Evolutionary conservation across 53 echinoderm and acorn worm genomes (phyloP), one percentile per base, ranked within the genome.

Genomic region (Paracentrotus lividus): DNA sequence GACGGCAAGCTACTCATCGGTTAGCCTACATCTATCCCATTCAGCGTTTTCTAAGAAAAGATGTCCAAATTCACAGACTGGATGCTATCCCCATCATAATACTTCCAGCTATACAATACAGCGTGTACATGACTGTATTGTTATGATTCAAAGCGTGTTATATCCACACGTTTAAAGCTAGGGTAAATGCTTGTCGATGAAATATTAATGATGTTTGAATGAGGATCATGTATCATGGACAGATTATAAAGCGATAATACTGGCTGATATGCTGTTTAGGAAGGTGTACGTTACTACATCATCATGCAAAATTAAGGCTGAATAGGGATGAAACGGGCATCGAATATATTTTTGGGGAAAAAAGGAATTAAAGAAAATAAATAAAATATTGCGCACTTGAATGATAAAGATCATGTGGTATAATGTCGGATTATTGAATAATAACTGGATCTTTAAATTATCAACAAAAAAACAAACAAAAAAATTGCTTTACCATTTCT

Each of bases 131-230:
- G 57, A 36, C 40, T 72, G 72, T 40, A 38, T 72, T 36, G 40
- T 72, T 72, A 15, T 72, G 72, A 72, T 72, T 72, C 72, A 20
- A 20, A 36, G 72, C 72, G 72, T 72, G 72, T 21, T n/a, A n/a
- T n/a, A n/a, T 6, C 64, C 64, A 31, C 36, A 16, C 5, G n/a
- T 72, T 40, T 15, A 40, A 1, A 72, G 18, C 14, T 15, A 40
- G 72, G 72, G 72, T 40, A 38, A 40, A 72, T 36, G 72, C 36
- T 72, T 20, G 38, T 5, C 36, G 8, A 36, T 72, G 40, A 72
- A 38, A 72, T 72, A 16, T 72, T 72, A 38, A 72, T 72, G 72
- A 72, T 72, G 72, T 72, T 72, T 40, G 40, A 72, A 72, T 40
- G 20, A 72, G 40, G 36, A 72, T 69, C 38, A 69, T 36, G 16